Evolutionary conservation across 2,888 invertebrate genomes (phyloP).

Genomic region (Cerceris ruficornis): DNA sequence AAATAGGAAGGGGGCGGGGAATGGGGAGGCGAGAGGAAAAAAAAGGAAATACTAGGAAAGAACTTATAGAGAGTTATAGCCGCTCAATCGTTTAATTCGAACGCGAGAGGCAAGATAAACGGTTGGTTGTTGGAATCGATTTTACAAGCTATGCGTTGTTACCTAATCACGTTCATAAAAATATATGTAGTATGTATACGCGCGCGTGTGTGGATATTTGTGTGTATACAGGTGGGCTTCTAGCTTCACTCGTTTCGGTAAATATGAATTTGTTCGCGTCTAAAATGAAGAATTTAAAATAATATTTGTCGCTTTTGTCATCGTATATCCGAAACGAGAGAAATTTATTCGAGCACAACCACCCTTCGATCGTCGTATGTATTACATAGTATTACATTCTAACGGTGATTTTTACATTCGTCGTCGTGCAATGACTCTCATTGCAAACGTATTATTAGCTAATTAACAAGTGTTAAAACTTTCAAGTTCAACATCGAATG

Average conservation of each 20-base stretch:
- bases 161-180: conserved; percentile 81
- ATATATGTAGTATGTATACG: conserved; percentile 75
- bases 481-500: conserved; percentile 80
- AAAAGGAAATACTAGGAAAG: conserved; percentile 25
- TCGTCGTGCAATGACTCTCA: conserved; percentile 37
- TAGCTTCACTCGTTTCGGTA: conserved; percentile 69
- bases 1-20: conserved; percentile 26
- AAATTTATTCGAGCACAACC: conserved; percentile 59
- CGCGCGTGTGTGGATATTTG: conserved; percentile 58
- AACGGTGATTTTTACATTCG: conserved; percentile 49
- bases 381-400: conserved; percentile 51
- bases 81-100: conserved; percentile 71
- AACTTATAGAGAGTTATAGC: conserved; percentile 62
- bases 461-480: conserved; percentile 80
- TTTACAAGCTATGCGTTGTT: conserved; percentile 79
- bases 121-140: conserved; percentile 71
- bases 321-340: conserved; percentile 59
- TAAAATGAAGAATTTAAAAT: conserved; percentile 50
- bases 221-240: conserved; percentile 66
- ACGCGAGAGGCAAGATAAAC: conserved; percentile 73
- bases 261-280: conserved; percentile 60
- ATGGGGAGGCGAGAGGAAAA: conserved; percentile 13
- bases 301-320: conserved; percentile 36
- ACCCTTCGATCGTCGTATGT: conserved; percentile 60
- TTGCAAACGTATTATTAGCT: conserved; percentile 62